These are phyloP conservation scores for Rhopilema esculentum DNA, from an alignment of 30 jellyfish, hydroid and myxozoan genomes.

Conservation along the genomic window DNA sequence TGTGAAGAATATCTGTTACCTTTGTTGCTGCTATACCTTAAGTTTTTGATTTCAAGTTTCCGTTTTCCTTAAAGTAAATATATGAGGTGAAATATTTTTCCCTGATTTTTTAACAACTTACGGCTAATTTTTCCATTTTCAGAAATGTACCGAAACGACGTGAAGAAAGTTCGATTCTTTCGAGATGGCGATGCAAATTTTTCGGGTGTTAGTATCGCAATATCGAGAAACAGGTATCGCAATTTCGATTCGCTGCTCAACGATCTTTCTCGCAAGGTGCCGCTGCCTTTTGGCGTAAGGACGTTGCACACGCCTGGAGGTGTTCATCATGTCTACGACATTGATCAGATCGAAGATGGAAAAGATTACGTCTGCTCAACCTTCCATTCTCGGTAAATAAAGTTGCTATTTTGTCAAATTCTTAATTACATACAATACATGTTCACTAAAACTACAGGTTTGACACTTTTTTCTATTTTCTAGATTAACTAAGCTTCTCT, in stretches of 20 bases:
- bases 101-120: not conserved
- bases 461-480: too few species aligned
- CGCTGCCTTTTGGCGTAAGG: conserved; percentile 92
- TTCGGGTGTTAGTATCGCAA: conserved; percentile 81
- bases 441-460: too few species aligned
- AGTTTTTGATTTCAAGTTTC: not conserved
- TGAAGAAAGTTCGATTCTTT: conserved; percentile 70
- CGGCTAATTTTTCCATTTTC: not conserved
- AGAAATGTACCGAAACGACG: conserved; percentile 62
- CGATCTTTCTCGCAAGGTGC: conserved; percentile 81
- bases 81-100: not conserved
- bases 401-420: too few species aligned
- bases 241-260: conserved; percentile 72
- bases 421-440: too few species aligned
- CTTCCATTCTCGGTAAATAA: conserved; percentile 46
- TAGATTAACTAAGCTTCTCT: too few species aligned
- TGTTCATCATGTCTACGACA: conserved; percentile 59
- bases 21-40: not conserved
- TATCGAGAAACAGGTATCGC: conserved; percentile 67
- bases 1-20: too few species aligned
- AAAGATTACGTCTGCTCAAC: conserved; percentile 86
- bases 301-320: conserved; percentile 92
- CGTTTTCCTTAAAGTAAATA: not conserved
- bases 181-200: conserved; percentile 93
- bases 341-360: conserved; percentile 85